Evolutionary conservation across 2,888 invertebrate species (phyloP).

Genomic region (Watsonalla cultraria): DNA sequence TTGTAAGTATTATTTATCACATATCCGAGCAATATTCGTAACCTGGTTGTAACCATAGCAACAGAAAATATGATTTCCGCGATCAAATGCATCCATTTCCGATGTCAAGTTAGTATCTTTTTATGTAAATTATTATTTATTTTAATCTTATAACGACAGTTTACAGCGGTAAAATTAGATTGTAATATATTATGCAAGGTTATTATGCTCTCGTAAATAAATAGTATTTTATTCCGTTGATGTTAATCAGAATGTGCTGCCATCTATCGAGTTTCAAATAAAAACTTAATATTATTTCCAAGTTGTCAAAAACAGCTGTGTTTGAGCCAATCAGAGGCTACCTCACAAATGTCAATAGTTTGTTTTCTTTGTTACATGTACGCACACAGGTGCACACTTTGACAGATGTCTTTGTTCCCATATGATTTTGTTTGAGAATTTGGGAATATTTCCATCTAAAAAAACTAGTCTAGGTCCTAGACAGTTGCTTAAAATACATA

Average conservation of each 20-base stretch:
- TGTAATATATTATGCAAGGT: background rate
- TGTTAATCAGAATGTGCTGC: constrained; percentile 46
- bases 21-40: too few species aligned
- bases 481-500: constrained; percentile 12
- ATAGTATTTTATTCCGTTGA: constrained; percentile 21
- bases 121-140: background rate
- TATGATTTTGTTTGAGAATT: constrained; percentile 48
- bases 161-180: background rate
- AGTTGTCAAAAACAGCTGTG: constrained; percentile 74
- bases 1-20: too few species aligned
- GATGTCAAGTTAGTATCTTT: background rate
- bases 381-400: constrained; percentile 47
- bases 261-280: constrained; percentile 37
- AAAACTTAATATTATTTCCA: constrained; percentile 5
- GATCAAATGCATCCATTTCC: too few species aligned
- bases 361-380: constrained; percentile 43
- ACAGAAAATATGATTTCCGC: too few species aligned
- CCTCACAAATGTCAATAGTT: constrained; percentile 46
- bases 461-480: constrained; percentile 12
- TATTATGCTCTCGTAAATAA: background rate
- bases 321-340: constrained; percentile 49
- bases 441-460: constrained; percentile 3
- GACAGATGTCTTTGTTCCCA: constrained; percentile 69
- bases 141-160: background rate
- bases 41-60: too few species aligned